phyloP scores from a whole-genome alignment of 2,888 invertebrate genomes.

The Spialia ferax region DNA sequence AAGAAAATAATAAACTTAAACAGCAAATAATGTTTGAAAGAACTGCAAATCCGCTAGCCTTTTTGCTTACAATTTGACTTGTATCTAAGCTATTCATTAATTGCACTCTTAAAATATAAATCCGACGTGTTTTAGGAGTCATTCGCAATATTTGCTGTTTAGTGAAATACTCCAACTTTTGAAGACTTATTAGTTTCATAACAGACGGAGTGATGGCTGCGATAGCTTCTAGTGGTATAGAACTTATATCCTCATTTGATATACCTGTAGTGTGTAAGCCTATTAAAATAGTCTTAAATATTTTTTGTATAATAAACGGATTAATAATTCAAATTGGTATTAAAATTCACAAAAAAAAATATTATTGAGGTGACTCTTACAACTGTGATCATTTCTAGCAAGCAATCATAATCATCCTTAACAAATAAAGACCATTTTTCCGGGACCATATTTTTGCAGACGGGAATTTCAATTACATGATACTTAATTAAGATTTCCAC shows the following conservation, averaged over 20 bases:
- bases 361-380: too few relatives aligned
- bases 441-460: too few relatives aligned
- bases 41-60: background rate
- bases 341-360: background rate
- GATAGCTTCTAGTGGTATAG: conserved; percentile 72
- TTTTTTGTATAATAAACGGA: too few relatives aligned
- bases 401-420: too few relatives aligned
- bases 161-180: conserved; percentile 71
- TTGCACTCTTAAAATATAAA: conserved; percentile 73
- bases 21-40: background rate
- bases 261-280: too few relatives aligned
- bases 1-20: background rate
- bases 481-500: too few relatives aligned
- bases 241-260: conserved; percentile 66
- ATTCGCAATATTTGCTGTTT: conserved; percentile 74
- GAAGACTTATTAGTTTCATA: conserved; percentile 65
- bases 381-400: too few relatives aligned
- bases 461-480: too few relatives aligned
- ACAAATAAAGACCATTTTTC: too few relatives aligned
- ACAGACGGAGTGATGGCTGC: conserved; percentile 64
- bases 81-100: conserved; percentile 68
- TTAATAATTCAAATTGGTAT: background rate
- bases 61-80: conserved; percentile 58
- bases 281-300: too few relatives aligned
- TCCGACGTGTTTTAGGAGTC: conserved; percentile 66